phyloP scores from a whole-genome alignment of 37 sponge, comb jelly and placozoan genomes.

The Eunapius fragilis region DNA sequence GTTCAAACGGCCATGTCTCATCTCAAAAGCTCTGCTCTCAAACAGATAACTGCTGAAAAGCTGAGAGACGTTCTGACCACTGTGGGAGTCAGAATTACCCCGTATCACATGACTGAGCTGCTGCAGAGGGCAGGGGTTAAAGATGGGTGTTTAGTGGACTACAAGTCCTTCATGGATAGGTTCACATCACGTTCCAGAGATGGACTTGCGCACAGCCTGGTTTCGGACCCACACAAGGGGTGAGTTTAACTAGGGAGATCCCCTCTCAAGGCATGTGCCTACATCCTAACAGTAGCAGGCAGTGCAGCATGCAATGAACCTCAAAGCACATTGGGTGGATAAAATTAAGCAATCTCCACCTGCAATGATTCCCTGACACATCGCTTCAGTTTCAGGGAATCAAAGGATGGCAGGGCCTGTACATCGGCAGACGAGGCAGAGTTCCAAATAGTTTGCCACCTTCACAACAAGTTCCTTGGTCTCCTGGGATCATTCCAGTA shows the following conservation, averaged over 20 bases:
- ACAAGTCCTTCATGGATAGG: constrained; percentile 8
- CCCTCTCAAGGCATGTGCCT: no score
- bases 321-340: no score
- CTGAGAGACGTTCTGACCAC: constrained; percentile 6
- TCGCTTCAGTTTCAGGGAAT: not conserved
- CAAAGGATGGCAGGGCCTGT: constrained; percentile 22
- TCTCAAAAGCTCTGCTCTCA: no score
- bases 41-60: constrained; percentile 33
- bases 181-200: constrained; percentile 11
- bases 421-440: constrained; percentile 47
- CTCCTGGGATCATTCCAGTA: constrained; percentile 43
- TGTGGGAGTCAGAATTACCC: constrained; percentile 14
- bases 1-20: no score
- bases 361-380: no score
- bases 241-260: not conserved
- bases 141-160: constrained; percentile 11
- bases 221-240: constrained; percentile 7
- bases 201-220: constrained; percentile 18
- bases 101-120: constrained; percentile 17
- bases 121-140: constrained; percentile 7
- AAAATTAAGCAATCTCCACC: no score
- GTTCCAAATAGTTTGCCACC: constrained; percentile 17
- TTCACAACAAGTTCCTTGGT: constrained; percentile 51
- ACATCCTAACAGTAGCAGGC: no score
- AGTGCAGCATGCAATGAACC: no score